These are phyloP conservation scores for Bombyx mori DNA, from an alignment of 1,140 invertebrate genomes.

Conservation along the genomic window ASM3026992v2 NC_085111.1:7329001-7329500, in stretches of 20 bases:
- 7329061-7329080: too few relatives aligned
- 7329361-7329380: conserved; percentile 71
- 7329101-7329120: too few relatives aligned
- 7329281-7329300: conserved; percentile 55
- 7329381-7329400: conserved; percentile 62
- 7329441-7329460: not conserved
- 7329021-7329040: too few relatives aligned
- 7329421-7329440: conserved; percentile 14
- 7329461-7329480: not conserved
- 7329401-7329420: conserved; percentile 32
- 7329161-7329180: too few relatives aligned
- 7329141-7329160: too few relatives aligned
- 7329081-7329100: too few relatives aligned
- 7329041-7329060: too few relatives aligned
- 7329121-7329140: too few relatives aligned
- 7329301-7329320: conserved; percentile 69
- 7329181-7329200: not conserved
- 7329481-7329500: not conserved
- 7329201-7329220: conserved; percentile 19
- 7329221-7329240: conserved; percentile 46
- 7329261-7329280: conserved; percentile 59
- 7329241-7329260: conserved; percentile 56
- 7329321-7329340: conserved; percentile 69
- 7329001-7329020: too few relatives aligned
- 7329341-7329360: conserved; percentile 66